Evolutionary conservation across 92 coral and sea anemone genomes (phyloP).

Genomic region (Parazoanthus atlanticus): DNA sequence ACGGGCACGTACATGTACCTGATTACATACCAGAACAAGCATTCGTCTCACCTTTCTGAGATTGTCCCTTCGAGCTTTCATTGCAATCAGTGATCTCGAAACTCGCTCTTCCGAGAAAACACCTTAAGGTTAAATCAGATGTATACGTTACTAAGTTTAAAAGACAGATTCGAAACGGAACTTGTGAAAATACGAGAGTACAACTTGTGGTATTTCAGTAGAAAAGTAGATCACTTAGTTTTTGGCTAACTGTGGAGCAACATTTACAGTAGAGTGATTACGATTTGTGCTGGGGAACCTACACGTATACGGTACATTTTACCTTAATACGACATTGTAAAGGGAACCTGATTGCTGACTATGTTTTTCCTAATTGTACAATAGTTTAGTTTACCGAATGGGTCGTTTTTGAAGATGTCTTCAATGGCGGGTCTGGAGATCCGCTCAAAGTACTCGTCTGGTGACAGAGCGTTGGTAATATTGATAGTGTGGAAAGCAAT

Average conservation of each 20-base stretch:
- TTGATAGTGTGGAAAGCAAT: constrained; percentile 58
- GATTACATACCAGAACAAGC: background rate
- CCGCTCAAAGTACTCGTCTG: constrained; percentile 62
- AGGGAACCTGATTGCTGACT: background rate
- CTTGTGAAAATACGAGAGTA: too few species aligned
- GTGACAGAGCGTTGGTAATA: constrained; percentile 69
- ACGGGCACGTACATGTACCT: background rate
- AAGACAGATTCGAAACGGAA: too few species aligned
- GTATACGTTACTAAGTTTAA: too few species aligned
- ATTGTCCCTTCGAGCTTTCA: constrained; percentile 65
- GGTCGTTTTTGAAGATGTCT: constrained; percentile 62
- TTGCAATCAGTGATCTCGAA: constrained; percentile 51
- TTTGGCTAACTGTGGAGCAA: too few species aligned
- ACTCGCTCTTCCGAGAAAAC: constrained; percentile 68
- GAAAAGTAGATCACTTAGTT: too few species aligned
- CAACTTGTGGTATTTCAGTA: too few species aligned
- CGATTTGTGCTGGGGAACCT: too few species aligned
- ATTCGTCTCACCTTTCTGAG: constrained; percentile 41
- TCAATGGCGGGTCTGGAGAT: constrained; percentile 61
- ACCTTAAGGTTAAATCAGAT: constrained; percentile 20
- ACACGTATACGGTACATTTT: too few species aligned
- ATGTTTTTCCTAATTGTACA: too few species aligned
- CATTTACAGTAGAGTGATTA: too few species aligned
- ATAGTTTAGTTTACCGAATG: constrained; percentile 50
- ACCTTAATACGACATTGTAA: background rate